These are phyloP conservation scores for Argya squamiceps DNA, from an alignment of 2,797 vertebrate genomes.

Conservation along the genomic window DNA sequence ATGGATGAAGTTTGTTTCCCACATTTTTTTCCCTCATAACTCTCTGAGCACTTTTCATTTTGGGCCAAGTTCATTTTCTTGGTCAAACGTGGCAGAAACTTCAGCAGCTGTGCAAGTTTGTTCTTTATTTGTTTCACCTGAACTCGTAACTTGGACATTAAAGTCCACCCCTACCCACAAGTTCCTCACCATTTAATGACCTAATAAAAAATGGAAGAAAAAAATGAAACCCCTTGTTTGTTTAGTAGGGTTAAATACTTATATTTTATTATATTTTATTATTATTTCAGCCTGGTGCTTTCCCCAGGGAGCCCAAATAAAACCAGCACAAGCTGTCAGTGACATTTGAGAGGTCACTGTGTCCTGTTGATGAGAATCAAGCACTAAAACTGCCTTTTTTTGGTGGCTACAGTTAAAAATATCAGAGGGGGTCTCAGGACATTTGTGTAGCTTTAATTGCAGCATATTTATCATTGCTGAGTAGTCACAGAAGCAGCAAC, in stretches of 20 bases:
- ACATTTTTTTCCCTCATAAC: neutral
- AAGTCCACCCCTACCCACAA: neutral
- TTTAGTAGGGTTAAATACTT: neutral
- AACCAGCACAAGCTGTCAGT: neutral
- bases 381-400: neutral
- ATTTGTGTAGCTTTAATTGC: neutral
- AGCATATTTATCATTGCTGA: neutral
- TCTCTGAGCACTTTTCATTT: neutral
- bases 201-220: neutral
- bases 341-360: neutral
- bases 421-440: neutral
- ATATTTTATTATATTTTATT: neutral
- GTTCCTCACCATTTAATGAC: neutral
- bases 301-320: neutral
- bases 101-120: neutral
- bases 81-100: neutral
- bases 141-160: neutral
- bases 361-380: neutral
- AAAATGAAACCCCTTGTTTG: no score
- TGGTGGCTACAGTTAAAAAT: neutral
- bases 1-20: neutral
- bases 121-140: neutral
- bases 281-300: neutral
- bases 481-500: neutral
- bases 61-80: neutral